Percentiles rank a stretch among this genome's conserved stretches.
Evolutionary conservation across 1,140 invertebrate genomes (phyloP).

Genomic region (Protaetia brevitarsis): DNA sequence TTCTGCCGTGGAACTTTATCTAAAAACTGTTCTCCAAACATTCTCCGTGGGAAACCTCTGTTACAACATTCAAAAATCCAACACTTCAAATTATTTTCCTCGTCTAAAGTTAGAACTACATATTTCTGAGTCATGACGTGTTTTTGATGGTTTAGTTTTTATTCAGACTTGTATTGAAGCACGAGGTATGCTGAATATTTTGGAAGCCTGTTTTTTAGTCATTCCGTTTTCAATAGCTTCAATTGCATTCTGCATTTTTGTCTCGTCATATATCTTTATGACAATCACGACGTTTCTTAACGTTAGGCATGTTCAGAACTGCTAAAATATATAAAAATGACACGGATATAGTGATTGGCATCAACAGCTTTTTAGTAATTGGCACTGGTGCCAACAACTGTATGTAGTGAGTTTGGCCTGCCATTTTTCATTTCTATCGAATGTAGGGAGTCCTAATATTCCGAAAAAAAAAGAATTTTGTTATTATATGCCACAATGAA

Average conservation of each 20-base stretch:
- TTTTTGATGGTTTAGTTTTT: not conserved
- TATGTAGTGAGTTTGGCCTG: too few relatives aligned
- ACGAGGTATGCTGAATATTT: not conserved
- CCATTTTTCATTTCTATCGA: too few relatives aligned
- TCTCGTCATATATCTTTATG: constrained; percentile 16
- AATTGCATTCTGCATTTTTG: not conserved
- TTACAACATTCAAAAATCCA: not conserved
- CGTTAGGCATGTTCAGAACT: too few relatives aligned
- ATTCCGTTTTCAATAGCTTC: constrained; percentile 1
- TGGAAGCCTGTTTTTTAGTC: not conserved
- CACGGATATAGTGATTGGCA: too few relatives aligned
- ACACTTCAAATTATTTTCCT: not conserved
- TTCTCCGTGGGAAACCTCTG: constrained; percentile 5
- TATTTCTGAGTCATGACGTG: not conserved
- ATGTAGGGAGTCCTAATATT: too few relatives aligned
- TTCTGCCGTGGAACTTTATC: not conserved
- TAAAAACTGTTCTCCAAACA: not conserved
- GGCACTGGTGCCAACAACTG: too few relatives aligned
- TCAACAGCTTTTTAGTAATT: too few relatives aligned
- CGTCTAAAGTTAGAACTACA: not conserved
- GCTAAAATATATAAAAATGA: too few relatives aligned
- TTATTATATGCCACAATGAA: too few relatives aligned
- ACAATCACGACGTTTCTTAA: not conserved
- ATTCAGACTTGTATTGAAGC: not conserved
- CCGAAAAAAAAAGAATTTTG: too few relatives aligned